phyloP scores from a whole-genome alignment of 2,797 vertebrate species.

The Bucorvus abyssinicus region DNA sequence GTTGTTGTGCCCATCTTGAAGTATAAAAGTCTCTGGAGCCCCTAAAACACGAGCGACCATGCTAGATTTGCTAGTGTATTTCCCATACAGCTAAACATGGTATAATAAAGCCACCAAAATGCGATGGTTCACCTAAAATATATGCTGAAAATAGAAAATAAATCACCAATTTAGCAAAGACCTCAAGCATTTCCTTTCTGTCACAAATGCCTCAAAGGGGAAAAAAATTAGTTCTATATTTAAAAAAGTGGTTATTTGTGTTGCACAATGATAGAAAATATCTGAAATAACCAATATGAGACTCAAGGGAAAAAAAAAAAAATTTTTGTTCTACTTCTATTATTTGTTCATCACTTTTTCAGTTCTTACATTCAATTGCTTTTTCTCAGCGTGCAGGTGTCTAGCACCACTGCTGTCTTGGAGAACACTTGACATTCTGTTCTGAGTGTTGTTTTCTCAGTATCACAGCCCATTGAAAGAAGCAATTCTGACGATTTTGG shows the following conservation, averaged over 20 bases:
- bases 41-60: background rate
- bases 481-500: background rate
- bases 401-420: background rate
- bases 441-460: background rate
- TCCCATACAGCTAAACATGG: conserved; percentile 11
- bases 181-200: background rate
- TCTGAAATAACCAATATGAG: background rate
- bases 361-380: background rate
- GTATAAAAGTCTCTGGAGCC: background rate
- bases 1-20: background rate
- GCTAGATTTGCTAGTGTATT: conserved; percentile 20
- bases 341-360: background rate
- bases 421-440: background rate
- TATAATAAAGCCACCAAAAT: conserved; percentile 40
- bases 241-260: background rate
- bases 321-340: background rate
- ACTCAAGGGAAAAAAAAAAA: background rate
- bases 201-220: background rate
- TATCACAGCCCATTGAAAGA: background rate
- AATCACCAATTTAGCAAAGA: background rate
- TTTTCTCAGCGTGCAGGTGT: background rate
- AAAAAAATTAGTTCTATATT: background rate
- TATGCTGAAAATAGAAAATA: conserved; percentile 23
- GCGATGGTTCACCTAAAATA: background rate
- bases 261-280: background rate